These are phyloP conservation scores for Protosalanx chinensis DNA, from an alignment of 2,797 vertebrate genomes.

Conservation along the genomic window DNA sequence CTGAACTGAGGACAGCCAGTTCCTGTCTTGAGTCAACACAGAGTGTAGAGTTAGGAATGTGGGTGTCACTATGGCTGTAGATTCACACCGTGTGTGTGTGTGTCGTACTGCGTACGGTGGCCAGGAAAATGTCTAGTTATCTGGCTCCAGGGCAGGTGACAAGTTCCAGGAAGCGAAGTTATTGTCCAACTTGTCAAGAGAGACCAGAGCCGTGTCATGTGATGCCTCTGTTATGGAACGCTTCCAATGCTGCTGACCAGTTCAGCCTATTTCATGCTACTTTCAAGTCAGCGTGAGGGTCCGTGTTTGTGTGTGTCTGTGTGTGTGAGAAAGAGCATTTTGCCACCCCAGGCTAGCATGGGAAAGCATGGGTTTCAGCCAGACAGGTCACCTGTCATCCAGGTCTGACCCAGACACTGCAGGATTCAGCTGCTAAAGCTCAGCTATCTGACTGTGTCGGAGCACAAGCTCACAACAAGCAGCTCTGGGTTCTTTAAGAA, in stretches of 20 bases:
- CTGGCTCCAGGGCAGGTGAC: too few relatives aligned
- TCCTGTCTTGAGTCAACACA: too few relatives aligned
- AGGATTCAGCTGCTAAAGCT: not conserved
- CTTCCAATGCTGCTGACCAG: too few relatives aligned
- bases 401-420: not conserved
- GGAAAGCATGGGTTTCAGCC: not conserved
- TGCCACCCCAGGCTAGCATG: not conserved
- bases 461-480: not conserved
- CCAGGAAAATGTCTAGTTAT: too few relatives aligned
- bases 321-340: not conserved
- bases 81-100: not conserved
- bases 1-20: too few relatives aligned
- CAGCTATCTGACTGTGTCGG: not conserved
- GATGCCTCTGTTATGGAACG: too few relatives aligned
- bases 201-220: too few relatives aligned
- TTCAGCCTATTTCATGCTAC: not conserved
- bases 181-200: too few relatives aligned
- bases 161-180: too few relatives aligned
- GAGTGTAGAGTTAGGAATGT: too few relatives aligned
- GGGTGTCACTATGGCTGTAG: too few relatives aligned
- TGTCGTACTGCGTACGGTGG: too few relatives aligned
- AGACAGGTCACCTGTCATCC: not conserved
- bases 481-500: not conserved
- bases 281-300: not conserved
- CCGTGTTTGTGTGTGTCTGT: not conserved